phyloP scores from a whole-genome alignment of 2,797 vertebrate genomes.

The Peromyscus melanophrys region DNA sequence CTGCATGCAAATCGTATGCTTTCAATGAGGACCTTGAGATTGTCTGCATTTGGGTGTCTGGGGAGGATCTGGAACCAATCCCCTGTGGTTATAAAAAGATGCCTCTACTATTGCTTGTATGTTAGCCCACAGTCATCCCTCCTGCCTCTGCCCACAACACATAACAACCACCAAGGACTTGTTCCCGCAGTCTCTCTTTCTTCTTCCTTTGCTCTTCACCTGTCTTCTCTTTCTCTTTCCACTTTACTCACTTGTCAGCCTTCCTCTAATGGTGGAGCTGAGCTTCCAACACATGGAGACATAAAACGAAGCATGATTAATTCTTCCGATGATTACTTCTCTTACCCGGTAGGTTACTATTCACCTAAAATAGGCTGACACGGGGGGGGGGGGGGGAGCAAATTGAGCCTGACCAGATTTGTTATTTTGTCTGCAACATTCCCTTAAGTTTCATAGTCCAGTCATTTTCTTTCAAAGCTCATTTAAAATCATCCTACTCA shows the following conservation, averaged over 20 bases:
- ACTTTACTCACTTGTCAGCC: neutral
- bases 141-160: neutral
- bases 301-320: neutral
- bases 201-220: neutral
- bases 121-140: neutral
- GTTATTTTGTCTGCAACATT: constrained; percentile 3
- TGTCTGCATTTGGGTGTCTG: neutral
- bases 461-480: constrained; percentile 30
- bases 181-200: no score
- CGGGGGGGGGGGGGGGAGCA: neutral
- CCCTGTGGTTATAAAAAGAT: no score
- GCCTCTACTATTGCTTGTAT: neutral
- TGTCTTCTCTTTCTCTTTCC: neutral
- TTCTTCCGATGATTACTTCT: neutral
- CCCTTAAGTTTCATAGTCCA: constrained; percentile 50
- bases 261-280: neutral
- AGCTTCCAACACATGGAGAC: neutral
- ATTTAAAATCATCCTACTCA: constrained; percentile 19
- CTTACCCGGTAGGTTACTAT: neutral
- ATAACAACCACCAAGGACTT: neutral
- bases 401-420: neutral
- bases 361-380: constrained; percentile 21
- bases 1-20: neutral
- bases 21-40: neutral
- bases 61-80: neutral